Conservation (phyloP, 2,113 vertebrate genomes). For the Heterochromis multidens region DNA sequence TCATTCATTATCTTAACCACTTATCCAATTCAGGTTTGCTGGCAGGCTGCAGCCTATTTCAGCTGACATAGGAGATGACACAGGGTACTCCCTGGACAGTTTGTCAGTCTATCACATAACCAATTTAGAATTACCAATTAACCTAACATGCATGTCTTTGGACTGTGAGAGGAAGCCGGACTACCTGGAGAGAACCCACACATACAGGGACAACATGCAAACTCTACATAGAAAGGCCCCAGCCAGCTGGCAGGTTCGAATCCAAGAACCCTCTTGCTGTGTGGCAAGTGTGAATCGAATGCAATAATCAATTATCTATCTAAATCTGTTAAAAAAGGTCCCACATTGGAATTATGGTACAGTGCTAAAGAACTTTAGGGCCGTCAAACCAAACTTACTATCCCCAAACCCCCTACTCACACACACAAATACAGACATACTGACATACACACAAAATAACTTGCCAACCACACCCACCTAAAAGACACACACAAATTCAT, state of each 20-base stretch:
- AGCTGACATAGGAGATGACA: background rate
- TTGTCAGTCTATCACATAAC: background rate
- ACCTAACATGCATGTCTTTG: background rate
- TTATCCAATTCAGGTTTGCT: background rate
- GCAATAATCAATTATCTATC: background rate
- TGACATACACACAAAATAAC: background rate
- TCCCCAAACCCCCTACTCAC: background rate
- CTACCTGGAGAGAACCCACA: too few species aligned
- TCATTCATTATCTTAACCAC: background rate
- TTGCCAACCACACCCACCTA: slow-evolving; percentile 7
- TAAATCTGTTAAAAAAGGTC: background rate
- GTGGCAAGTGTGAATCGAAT: background rate
- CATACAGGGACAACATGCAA: too few species aligned
- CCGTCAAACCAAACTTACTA: background rate
- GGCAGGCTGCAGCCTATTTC: too few species aligned
- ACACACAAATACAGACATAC: background rate
- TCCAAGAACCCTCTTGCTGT: background rate
- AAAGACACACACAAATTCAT: background rate
- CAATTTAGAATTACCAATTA: background rate
- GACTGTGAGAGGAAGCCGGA: too few species aligned
- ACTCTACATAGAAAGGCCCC: background rate
- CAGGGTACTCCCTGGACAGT: background rate
- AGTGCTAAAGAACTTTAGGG: background rate
- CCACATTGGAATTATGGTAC: background rate
- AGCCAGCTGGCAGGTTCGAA: background rate